Percentiles rank a stretch among this genome's conserved stretches.
Evolutionary conservation across 2,888 invertebrate genomes (phyloP).

Genomic region (Drosophila nigritarsus): DNA sequence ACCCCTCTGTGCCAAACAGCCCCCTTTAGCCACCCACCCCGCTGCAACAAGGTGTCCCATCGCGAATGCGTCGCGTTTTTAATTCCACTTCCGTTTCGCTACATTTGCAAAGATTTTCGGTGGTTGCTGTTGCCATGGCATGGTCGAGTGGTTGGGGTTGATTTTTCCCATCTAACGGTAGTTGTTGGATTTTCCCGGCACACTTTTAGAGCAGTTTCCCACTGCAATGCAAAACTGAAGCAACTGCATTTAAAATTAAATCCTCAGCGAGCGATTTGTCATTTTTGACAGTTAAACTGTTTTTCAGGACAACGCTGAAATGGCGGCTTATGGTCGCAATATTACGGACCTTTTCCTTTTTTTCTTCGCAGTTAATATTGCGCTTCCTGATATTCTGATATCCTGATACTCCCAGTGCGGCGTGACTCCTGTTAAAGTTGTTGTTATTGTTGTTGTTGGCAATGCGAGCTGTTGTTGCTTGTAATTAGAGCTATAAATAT

Average conservation of each 20-base stretch:
- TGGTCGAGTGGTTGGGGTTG: not conserved
- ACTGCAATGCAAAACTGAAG: slow-evolving; percentile 60
- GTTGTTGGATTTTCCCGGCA: slow-evolving; percentile 39
- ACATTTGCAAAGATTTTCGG: slow-evolving; percentile 56
- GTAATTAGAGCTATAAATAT: slow-evolving; percentile 71
- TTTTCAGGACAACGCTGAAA: slow-evolving; percentile 55
- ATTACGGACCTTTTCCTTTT: slow-evolving; percentile 33
- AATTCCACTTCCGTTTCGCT: slow-evolving; percentile 60
- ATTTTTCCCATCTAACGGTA: slow-evolving; percentile 50
- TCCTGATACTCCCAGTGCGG: slow-evolving; percentile 59
- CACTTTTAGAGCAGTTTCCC: slow-evolving; percentile 58
- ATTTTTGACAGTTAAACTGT: slow-evolving; percentile 78
- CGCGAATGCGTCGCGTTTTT: slow-evolving; percentile 54
- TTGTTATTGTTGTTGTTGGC: slow-evolving; percentile 56
- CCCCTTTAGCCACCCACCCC: not conserved
- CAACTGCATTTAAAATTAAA: slow-evolving; percentile 78
- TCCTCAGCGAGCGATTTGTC: slow-evolving; percentile 77
- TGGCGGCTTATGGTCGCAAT: slow-evolving; percentile 67
- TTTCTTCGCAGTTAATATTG: slow-evolving; percentile 32
- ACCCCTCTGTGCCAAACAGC: slow-evolving; percentile 28
- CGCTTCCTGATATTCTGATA: slow-evolving; percentile 35
- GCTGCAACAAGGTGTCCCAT: slow-evolving; percentile 53
- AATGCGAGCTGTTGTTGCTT: slow-evolving; percentile 59
- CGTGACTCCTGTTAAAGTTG: slow-evolving; percentile 54
- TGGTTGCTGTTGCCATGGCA: slow-evolving; percentile 59